Evolutionary conservation across 1,140 invertebrate species (phyloP).

Genomic region (Zaprionus africanus): DNA sequence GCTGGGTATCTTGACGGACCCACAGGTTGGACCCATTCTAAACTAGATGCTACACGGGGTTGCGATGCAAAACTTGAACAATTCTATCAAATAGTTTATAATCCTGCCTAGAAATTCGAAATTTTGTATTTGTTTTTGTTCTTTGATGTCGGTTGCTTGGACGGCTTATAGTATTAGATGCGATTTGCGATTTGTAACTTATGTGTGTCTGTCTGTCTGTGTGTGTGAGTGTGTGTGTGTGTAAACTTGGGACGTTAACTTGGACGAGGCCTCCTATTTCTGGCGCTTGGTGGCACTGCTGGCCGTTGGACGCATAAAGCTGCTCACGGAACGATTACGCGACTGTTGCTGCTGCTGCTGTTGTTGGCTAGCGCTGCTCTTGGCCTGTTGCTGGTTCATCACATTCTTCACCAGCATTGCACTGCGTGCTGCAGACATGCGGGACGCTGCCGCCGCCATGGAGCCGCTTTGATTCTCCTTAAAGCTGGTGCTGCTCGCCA

Average conservation of each 20-base stretch:
- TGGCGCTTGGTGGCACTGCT: constrained; percentile 85
- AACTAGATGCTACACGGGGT: constrained; percentile 50
- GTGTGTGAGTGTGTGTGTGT: constrained; percentile 18
- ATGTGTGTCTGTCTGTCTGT: constrained; percentile 15
- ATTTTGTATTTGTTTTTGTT: constrained; percentile 31
- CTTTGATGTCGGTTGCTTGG: constrained; percentile 59
- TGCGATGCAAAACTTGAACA: constrained; percentile 44
- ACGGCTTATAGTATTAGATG: constrained; percentile 72
- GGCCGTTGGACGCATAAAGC: constrained; percentile 77
- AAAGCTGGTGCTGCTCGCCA: constrained; percentile 49
- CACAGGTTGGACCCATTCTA: constrained; percentile 45
- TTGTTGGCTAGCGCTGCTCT: constrained; percentile 31
- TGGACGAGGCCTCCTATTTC: constrained; percentile 60
- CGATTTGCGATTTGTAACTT: constrained; percentile 64
- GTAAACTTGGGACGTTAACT: constrained; percentile 66
- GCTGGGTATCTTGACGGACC: constrained; percentile 46
- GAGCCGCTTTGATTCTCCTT: constrained; percentile 68
- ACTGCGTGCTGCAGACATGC: constrained; percentile 68
- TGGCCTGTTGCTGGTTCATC: constrained; percentile 59
- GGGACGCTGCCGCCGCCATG: constrained; percentile 31
- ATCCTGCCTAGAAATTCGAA: constrained; percentile 78
- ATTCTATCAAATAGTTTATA: constrained; percentile 42
- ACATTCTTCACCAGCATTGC: constrained; percentile 78
- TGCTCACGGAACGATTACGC: constrained; percentile 16
- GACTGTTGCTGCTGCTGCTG: constrained; percentile 47